These are phyloP conservation scores for Drosophila truncata DNA, from an alignment of 1,140 invertebrate genomes.

Conservation along the genomic window DNA sequence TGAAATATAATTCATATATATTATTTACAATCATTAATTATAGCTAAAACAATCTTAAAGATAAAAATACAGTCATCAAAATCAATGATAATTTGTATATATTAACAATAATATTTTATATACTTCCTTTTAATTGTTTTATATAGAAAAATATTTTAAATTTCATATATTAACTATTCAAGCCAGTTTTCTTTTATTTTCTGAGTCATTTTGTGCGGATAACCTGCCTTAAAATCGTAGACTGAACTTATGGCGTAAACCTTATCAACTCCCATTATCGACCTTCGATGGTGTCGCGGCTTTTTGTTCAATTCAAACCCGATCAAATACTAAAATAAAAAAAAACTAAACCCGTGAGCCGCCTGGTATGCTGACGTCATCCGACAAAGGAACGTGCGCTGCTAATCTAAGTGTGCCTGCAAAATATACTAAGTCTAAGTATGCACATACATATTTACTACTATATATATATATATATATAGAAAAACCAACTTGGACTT, in stretches of 20 bases:
- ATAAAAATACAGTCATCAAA: not conserved
- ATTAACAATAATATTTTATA: not conserved
- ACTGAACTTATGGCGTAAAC: conserved; percentile 6
- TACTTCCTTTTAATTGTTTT: not conserved
- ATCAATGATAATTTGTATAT: not conserved
- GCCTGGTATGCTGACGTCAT: conserved; percentile 33
- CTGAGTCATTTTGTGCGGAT: not conserved
- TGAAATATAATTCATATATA: too few relatives aligned
- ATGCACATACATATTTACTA: not conserved
- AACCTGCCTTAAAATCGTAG: conserved; percentile 5
- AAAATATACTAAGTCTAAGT: conserved; percentile 16
- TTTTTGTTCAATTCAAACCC: conserved; percentile 17
- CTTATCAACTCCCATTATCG: conserved; percentile 35
- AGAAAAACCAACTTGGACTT: conserved; percentile 21
- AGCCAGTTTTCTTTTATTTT: not conserved
- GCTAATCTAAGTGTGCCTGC: conserved; percentile 47
- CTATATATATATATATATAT: not conserved
- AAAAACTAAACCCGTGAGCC: conserved; percentile 12
- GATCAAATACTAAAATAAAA: conserved; percentile 36
- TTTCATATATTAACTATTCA: not conserved
- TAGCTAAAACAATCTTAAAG: not conserved
- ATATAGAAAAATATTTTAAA: not conserved
- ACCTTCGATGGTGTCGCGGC: conserved; percentile 30
- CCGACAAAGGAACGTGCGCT: conserved; percentile 41
- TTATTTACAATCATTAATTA: not conserved